Conservation (phyloP, 2,888 invertebrate genomes). For the Sacculina carcini region DNA sequence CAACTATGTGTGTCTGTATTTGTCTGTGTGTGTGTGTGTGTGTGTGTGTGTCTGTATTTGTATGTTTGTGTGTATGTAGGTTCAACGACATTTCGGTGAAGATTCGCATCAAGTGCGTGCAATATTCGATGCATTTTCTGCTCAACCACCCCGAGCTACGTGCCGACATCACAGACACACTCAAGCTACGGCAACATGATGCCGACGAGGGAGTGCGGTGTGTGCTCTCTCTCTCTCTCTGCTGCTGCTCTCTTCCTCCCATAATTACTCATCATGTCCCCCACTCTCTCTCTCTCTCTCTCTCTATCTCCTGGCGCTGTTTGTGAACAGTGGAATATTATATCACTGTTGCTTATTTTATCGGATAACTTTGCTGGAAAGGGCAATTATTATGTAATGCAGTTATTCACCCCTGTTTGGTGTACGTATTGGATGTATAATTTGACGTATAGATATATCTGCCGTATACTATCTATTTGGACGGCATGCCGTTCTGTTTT, state of each 20-base stretch:
- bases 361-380: neutral
- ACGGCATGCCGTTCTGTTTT: too few relatives aligned
- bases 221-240: constrained; percentile 5
- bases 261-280: neutral
- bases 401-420: too few relatives aligned
- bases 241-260: too few relatives aligned
- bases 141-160: constrained; percentile 74
- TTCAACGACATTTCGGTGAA: constrained; percentile 85
- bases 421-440: too few relatives aligned
- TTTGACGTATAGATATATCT: too few relatives aligned
- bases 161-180: constrained; percentile 66
- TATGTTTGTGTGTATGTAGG: constrained; percentile 20
- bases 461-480: too few relatives aligned
- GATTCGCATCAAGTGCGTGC: constrained; percentile 82
- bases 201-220: constrained; percentile 57
- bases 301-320: neutral
- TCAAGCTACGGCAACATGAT: constrained; percentile 67
- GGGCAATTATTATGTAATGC: too few relatives aligned
- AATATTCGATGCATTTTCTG: constrained; percentile 88
- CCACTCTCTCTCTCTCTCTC: neutral
- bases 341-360: neutral
- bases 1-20: too few relatives aligned
- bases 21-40: too few relatives aligned
- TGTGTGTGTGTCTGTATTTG: neutral
- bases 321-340: neutral